Conservation (phyloP, 2,113 vertebrate species). For the Thamnophis sirtalis region DNA sequence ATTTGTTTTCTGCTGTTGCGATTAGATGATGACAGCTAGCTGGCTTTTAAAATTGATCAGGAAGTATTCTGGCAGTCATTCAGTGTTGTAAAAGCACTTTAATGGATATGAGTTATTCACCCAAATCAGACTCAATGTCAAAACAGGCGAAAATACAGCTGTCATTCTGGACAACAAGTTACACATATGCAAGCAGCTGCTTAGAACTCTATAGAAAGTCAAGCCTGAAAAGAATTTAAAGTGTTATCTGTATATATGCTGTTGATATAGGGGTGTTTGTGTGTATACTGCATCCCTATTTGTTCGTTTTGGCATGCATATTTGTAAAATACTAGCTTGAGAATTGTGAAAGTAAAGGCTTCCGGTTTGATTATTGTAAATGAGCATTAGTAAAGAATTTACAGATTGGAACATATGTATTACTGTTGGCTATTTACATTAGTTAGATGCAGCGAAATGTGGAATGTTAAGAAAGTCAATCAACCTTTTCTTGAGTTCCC, state of each 20-base stretch:
- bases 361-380: not conserved
- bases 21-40: conserved; percentile 85
- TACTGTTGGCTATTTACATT: not conserved
- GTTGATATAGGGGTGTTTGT: conserved; percentile 1
- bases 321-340: not conserved
- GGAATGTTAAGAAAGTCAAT: not conserved
- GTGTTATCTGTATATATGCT: conserved; percentile 37
- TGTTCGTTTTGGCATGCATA: not conserved
- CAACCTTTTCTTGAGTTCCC: not conserved
- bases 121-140: conserved; percentile 85
- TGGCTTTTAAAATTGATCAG: conserved; percentile 90
- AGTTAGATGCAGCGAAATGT: not conserved
- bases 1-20: conserved; percentile 81
- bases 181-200: conserved; percentile 79
- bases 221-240: conserved; percentile 63
- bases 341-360: not conserved
- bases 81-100: conserved; percentile 87
- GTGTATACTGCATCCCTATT: not conserved
- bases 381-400: not conserved
- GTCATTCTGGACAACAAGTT: conserved; percentile 82
- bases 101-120: conserved; percentile 88
- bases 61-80: conserved; percentile 84
- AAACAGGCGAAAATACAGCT: conserved; percentile 86
- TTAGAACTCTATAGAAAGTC: conserved; percentile 67
- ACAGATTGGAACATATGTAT: not conserved